Evolutionary conservation across 37 sponge, comb jelly and placozoan species (phyloP).

Genomic region (Crambe crambe): DNA sequence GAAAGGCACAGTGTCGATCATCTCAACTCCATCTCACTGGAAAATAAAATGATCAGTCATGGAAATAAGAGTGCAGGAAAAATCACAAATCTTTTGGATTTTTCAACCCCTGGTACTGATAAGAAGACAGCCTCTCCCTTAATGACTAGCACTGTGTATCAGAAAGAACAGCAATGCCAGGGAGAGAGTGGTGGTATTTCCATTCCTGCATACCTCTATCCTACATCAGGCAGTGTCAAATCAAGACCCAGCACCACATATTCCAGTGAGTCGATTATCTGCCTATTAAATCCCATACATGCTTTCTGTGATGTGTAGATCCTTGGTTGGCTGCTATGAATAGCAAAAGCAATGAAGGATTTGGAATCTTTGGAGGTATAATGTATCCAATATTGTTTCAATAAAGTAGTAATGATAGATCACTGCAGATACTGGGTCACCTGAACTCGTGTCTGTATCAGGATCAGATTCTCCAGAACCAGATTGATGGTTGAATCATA

Average conservation of each 20-base stretch:
- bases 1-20: not conserved
- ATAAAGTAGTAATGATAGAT: too few relatives aligned
- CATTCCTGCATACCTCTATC: not conserved
- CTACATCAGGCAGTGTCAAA: not conserved
- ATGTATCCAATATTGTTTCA: too few relatives aligned
- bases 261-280: too few relatives aligned
- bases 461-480: not conserved
- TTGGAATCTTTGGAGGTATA: not conserved
- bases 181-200: not conserved
- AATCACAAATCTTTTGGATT: not conserved
- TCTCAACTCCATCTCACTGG: not conserved
- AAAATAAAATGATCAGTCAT: too few relatives aligned
- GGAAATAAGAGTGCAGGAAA: not conserved
- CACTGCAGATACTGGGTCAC: not conserved
- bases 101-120: not conserved
- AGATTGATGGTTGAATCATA: too few relatives aligned
- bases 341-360: not conserved
- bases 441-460: not conserved
- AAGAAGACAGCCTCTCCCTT: not conserved
- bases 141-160: not conserved
- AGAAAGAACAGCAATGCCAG: not conserved
- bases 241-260: not conserved
- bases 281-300: too few relatives aligned
- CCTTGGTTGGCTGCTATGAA: not conserved
- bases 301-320: not conserved